These are phyloP conservation scores for Nebria brevicollis DNA, from an alignment of 2,888 invertebrate species.

Conservation along the genomic window DNA sequence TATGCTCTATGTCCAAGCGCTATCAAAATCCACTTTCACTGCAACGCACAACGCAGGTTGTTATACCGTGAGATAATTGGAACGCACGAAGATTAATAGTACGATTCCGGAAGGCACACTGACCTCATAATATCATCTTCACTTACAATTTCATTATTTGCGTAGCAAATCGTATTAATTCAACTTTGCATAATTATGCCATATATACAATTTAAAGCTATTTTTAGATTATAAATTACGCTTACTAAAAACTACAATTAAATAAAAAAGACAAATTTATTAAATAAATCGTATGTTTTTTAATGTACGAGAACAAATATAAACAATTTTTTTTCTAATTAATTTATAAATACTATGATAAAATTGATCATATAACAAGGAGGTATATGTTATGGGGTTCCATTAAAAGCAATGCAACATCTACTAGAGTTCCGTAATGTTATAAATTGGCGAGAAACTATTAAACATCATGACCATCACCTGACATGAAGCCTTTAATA, in stretches of 20 bases:
- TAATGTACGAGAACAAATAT: too few species aligned
- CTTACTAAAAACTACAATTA: not conserved
- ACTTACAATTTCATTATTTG: constrained; percentile 17
- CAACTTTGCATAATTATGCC: not conserved
- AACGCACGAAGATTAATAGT: constrained; percentile 17
- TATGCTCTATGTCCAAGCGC: not conserved
- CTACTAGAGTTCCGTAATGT: not conserved
- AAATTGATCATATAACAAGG: too few species aligned
- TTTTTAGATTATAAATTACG: not conserved
- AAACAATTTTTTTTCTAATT: too few species aligned
- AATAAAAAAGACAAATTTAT: not conserved
- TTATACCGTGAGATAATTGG: constrained; percentile 18
- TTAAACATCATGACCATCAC: constrained; percentile 10
- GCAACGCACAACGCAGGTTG: not conserved
- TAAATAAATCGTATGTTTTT: not conserved
- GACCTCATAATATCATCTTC: constrained; percentile 7
- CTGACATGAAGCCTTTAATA: not conserved
- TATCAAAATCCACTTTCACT: constrained; percentile 1
- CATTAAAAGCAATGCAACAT: not conserved
- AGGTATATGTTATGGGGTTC: not conserved
- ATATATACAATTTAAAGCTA: not conserved
- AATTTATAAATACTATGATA: too few species aligned
- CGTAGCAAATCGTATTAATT: constrained; percentile 10
- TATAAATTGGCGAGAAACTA: not conserved
- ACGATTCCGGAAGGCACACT: constrained; percentile 21